Conservation (phyloP, 92 coral and sea anemone species). For the Metridium senile region DNA sequence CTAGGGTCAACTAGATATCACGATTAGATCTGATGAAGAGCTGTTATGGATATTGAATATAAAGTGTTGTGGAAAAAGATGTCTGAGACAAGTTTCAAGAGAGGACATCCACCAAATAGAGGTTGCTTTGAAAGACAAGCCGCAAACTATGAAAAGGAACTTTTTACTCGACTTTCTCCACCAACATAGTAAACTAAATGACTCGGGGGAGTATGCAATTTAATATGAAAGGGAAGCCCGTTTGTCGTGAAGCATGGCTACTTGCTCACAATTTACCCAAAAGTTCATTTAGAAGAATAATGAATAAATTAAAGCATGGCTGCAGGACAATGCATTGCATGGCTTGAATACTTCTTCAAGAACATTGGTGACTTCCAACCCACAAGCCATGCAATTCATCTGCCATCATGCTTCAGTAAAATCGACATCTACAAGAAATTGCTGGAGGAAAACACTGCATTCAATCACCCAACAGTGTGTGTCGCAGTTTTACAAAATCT, state of each 20-base stretch:
- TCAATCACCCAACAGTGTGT: constrained; percentile 32
- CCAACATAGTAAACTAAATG: constrained; percentile 27
- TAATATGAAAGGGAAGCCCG: constrained; percentile 35
- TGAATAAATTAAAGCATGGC: constrained; percentile 36
- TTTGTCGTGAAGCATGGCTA: constrained; percentile 47
- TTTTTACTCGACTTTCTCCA: constrained; percentile 28
- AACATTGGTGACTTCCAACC: constrained; percentile 56
- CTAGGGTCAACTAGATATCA: constrained; percentile 11
- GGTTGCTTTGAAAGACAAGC: constrained; percentile 11
- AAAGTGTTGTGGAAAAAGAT: constrained; percentile 25
- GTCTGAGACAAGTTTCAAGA: constrained; percentile 36
- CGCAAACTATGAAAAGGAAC: constrained; percentile 38
- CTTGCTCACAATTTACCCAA: constrained; percentile 24
- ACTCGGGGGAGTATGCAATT: constrained; percentile 37
- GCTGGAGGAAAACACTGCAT: constrained; percentile 26
- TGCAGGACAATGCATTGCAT: constrained; percentile 49
- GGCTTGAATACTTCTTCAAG: constrained; percentile 37
- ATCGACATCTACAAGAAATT: constrained; percentile 32
- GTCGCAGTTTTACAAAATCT: constrained; percentile 44
- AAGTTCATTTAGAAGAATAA: constrained; percentile 20
- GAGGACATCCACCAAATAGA: constrained; percentile 28
- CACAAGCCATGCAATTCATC: constrained; percentile 38
- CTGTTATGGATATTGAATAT: constrained; percentile 34
- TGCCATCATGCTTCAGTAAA: constrained; percentile 51
- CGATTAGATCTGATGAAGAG: constrained; percentile 16